Conservation (phyloP, 2,888 invertebrate genomes). For the Iphiclides podalirius region DNA sequence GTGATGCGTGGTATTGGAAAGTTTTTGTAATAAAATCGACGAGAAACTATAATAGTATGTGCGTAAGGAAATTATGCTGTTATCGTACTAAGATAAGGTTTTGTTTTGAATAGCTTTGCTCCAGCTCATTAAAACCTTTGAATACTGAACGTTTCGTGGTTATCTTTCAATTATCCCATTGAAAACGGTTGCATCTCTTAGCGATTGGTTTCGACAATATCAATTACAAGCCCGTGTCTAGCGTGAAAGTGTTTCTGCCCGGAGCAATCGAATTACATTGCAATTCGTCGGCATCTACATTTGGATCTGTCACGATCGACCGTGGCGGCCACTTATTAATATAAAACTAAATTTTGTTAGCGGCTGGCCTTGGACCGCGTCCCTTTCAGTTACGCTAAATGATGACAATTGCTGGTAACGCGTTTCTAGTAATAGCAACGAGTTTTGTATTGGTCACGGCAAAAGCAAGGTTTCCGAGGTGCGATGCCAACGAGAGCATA, state of each 20-base stretch:
- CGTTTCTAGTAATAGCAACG: conserved; percentile 62
- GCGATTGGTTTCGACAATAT: conserved; percentile 50
- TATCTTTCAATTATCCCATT: conserved; percentile 51
- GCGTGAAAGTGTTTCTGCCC: conserved; percentile 59
- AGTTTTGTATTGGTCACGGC: conserved; percentile 51
- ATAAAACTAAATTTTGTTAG: conserved; percentile 78
- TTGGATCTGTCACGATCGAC: conserved; percentile 66
- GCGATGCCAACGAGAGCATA: neutral
- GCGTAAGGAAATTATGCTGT: neutral
- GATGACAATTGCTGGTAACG: conserved; percentile 73
- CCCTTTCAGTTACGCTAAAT: conserved; percentile 77
- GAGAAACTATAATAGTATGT: neutral
- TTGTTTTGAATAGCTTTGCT: conserved; percentile 37
- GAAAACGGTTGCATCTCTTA: conserved; percentile 38
- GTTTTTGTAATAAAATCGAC: neutral
- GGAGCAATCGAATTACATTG: conserved; percentile 44
- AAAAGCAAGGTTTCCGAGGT: conserved; percentile 44
- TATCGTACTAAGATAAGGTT: conserved; percentile 37
- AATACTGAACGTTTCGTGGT: conserved; percentile 33
- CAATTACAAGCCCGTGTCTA: conserved; percentile 39
- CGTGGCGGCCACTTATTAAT: conserved; percentile 72
- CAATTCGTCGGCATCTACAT: conserved; percentile 61
- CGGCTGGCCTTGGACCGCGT: conserved; percentile 70
- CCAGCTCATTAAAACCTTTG: conserved; percentile 3
- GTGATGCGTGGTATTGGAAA: neutral